Evolutionary conservation across 2,797 vertebrate genomes (phyloP).

Genomic region (Scomberomorus guttatus): DNA sequence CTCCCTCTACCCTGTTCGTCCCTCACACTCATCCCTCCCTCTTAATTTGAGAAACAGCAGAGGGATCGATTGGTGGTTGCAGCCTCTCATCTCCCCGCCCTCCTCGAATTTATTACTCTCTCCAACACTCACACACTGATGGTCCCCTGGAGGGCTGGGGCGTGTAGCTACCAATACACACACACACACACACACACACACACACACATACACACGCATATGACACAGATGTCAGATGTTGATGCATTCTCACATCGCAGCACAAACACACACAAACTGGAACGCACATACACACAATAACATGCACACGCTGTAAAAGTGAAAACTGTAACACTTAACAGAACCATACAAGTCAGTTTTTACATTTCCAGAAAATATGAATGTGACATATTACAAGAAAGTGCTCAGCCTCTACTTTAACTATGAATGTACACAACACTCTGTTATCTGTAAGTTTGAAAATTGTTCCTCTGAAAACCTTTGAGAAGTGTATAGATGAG

Average conservation of each 20-base stretch:
- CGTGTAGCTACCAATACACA: constrained; percentile 31
- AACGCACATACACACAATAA: constrained; percentile 34
- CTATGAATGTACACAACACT: too few relatives aligned
- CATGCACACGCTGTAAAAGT: constrained; percentile 4
- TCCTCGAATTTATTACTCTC: constrained; percentile 76
- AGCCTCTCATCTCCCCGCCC: constrained; percentile 67
- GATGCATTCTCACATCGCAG: constrained; percentile 64
- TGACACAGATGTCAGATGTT: constrained; percentile 58
- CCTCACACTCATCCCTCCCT: constrained; percentile 65
- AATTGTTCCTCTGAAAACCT: too few relatives aligned
- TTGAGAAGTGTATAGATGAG: too few relatives aligned
- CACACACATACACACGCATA: constrained; percentile 5
- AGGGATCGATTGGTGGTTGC: constrained; percentile 77
- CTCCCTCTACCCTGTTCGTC: constrained; percentile 27
- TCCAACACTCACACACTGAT: constrained; percentile 70
- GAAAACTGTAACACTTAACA: too few relatives aligned
- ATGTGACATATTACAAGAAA: too few relatives aligned
- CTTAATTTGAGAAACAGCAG: constrained; percentile 77
- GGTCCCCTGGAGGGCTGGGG: constrained; percentile 58
- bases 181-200: constrained; percentile 7
- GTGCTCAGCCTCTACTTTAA: too few relatives aligned
- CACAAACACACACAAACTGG: constrained; percentile 45
- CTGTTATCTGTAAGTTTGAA: too few relatives aligned
- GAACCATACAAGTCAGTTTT: too few relatives aligned
- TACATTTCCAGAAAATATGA: too few relatives aligned